Evolutionary conservation across 2,797 vertebrate species (phyloP).

Genomic region (Sylvilagus floridanus): DNA sequence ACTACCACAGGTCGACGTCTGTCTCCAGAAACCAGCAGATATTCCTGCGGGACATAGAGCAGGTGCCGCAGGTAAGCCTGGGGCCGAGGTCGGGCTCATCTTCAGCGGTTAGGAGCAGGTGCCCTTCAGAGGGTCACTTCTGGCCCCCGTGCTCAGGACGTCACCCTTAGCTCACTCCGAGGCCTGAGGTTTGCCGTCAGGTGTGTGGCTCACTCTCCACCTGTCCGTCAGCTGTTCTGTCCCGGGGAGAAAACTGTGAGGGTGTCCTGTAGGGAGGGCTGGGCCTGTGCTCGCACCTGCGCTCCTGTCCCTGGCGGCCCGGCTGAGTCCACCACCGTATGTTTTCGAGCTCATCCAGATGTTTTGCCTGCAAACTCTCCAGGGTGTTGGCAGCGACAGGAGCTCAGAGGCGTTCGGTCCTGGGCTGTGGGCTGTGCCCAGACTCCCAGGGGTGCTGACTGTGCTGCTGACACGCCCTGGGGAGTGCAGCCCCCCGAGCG

Average conservation of each 20-base stretch:
- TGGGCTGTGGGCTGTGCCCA: not conserved
- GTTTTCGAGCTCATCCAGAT: not conserved
- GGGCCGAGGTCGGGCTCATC: not conserved
- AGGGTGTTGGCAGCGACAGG: not conserved
- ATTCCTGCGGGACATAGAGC: slow-evolving; percentile 98
- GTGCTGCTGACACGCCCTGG: too few relatives aligned
- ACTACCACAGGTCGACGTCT: slow-evolving; percentile 98
- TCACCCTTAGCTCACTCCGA: rapidly evolving
- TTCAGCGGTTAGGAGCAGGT: not conserved
- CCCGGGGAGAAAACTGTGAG: not conserved
- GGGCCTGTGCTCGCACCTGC: rapidly evolving
- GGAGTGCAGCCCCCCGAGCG: too few relatives aligned
- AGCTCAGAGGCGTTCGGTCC: not conserved
- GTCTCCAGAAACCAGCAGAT: slow-evolving; percentile 99
- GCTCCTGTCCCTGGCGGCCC: rapidly evolving
- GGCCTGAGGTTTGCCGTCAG: not conserved
- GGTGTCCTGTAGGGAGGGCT: not conserved
- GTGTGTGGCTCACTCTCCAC: rapidly evolving
- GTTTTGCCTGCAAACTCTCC: not conserved
- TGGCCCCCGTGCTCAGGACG: not conserved
- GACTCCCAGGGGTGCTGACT: too few relatives aligned
- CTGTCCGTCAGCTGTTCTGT: not conserved
- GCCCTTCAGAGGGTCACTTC: not conserved
- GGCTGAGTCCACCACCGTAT: not conserved
- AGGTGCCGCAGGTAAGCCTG: slow-evolving; percentile 95